Percentiles rank a stretch among this genome's conserved stretches.
Evolutionary conservation across 2,888 invertebrate genomes (phyloP).

Genomic region (Tyria jacobaeae): DNA sequence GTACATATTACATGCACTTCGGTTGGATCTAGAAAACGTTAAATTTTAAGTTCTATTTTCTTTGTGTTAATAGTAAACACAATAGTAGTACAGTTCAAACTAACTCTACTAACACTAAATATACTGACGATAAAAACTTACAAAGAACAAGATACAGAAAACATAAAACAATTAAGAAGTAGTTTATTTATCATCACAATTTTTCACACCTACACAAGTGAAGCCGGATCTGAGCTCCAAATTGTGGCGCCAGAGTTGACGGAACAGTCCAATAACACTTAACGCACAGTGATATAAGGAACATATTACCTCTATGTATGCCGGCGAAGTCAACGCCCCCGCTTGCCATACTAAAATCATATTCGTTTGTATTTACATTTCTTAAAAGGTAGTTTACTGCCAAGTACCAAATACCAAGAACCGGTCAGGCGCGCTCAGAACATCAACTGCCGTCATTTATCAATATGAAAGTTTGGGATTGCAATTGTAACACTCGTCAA

Average conservation of each 20-base stretch:
- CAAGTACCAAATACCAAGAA: conserved; percentile 53
- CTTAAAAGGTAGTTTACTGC: conserved; percentile 62
- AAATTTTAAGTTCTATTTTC: no score
- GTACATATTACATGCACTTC: no score
- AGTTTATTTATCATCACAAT: conserved; percentile 35
- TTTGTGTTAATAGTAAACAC: no score
- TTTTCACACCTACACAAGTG: conserved; percentile 47
- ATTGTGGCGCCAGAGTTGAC: conserved; percentile 74
- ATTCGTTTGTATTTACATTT: conserved; percentile 74
- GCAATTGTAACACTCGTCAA: conserved; percentile 21
- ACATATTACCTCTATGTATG: conserved; percentile 35
- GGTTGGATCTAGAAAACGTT: no score
- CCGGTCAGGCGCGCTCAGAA: conserved; percentile 47
- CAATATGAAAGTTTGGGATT: conserved; percentile 34
- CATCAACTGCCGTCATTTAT: conserved; percentile 34
- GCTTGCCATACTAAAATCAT: conserved; percentile 67
- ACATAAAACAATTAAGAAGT: conserved; percentile 23
- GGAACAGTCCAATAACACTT: conserved; percentile 48
- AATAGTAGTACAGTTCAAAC: no score
- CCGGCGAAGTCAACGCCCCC: conserved; percentile 69
- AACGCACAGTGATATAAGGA: conserved; percentile 55
- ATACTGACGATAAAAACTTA: conserved; percentile 18
- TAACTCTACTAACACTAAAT: neutral
- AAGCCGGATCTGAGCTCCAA: conserved; percentile 64
- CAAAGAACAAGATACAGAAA: conserved; percentile 4